Conservation (phyloP, 2,888 invertebrate species). For the Lycocerus yunnanus region DNA sequence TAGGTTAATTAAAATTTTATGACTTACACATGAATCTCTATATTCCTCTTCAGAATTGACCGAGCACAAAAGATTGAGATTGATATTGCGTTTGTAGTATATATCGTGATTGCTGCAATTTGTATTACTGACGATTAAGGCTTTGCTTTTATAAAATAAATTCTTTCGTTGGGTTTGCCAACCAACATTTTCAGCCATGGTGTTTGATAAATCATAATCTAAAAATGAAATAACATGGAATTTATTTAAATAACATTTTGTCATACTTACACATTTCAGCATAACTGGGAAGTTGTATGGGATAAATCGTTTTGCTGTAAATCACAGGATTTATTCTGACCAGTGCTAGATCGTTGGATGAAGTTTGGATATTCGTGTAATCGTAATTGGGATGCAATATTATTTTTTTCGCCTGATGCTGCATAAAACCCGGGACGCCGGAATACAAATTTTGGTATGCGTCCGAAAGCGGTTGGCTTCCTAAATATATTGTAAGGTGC, state of each 20-base stretch:
- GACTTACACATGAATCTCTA: not conserved
- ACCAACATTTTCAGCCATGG: not conserved
- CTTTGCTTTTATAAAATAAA: not conserved
- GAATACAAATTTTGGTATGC: not conserved
- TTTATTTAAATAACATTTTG: not conserved
- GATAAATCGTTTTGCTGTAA: constrained; percentile 33
- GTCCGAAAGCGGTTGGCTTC: not conserved
- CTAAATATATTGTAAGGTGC: constrained; percentile 19
- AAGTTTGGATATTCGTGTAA: constrained; percentile 1
- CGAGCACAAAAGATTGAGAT: not conserved
- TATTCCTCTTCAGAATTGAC: not conserved
- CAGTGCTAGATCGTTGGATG: constrained; percentile 23
- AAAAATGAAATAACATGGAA: not conserved
- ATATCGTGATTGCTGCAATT: not conserved
- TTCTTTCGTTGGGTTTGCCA: not conserved
- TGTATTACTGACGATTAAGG: not conserved
- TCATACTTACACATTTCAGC: constrained; percentile 23
- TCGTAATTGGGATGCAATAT: constrained; percentile 29
- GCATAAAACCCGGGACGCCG: not conserved
- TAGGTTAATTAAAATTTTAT: not conserved
- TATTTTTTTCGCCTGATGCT: constrained; percentile 3
- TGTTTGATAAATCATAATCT: not conserved
- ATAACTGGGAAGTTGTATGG: constrained; percentile 26
- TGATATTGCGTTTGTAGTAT: not conserved
- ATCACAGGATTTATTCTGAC: constrained; percentile 17